phyloP scores from a whole-genome alignment of 2,797 vertebrate genomes.

The Bradypodion ventrale region DNA sequence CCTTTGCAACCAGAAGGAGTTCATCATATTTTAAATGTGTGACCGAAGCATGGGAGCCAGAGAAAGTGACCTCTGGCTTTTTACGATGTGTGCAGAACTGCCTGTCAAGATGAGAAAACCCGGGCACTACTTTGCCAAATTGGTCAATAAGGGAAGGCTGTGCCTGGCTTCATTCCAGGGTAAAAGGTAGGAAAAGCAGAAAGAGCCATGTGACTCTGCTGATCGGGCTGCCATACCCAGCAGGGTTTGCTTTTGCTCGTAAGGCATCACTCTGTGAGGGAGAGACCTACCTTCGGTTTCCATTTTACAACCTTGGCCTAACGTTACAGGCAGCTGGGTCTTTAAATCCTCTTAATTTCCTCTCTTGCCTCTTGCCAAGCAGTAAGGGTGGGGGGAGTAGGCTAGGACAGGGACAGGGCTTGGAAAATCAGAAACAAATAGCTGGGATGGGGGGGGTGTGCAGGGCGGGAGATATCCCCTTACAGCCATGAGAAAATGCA shows the following conservation, averaged over 20 bases:
- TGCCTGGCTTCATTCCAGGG: too few species aligned
- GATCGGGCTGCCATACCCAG: too few species aligned
- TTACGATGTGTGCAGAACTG: neutral
- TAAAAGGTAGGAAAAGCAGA: neutral
- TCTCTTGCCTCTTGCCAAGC: neutral
- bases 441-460: too few species aligned
- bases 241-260: neutral
- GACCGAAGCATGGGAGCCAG: neutral
- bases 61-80: neutral
- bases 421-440: neutral
- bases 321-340: neutral
- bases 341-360: neutral
- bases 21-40: neutral
- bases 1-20: neutral
- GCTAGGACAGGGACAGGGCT: neutral
- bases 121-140: neutral
- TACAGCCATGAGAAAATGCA: too few species aligned
- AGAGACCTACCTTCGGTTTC: neutral
- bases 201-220: neutral
- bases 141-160: neutral
- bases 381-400: too few species aligned
- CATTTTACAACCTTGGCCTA: neutral
- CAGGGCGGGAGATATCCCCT: too few species aligned
- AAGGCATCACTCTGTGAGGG: neutral
- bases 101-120: neutral